Conservation (phyloP, 1,140 invertebrate species). For the Drosophila tristis region DNA sequence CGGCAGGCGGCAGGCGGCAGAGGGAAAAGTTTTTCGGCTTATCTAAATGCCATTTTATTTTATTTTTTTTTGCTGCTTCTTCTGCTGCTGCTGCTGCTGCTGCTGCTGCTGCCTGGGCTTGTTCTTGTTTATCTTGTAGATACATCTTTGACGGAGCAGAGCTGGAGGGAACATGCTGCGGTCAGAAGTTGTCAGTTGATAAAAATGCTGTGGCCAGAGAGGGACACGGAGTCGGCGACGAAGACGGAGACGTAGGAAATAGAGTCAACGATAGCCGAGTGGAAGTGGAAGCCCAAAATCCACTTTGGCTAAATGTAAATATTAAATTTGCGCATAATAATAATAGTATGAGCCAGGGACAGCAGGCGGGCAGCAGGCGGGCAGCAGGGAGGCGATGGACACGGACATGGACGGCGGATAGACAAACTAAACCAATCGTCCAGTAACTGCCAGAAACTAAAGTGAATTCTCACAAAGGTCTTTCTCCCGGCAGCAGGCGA, state of each 20-base stretch:
- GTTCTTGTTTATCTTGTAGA: conserved; percentile 40
- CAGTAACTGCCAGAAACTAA: conserved; percentile 42
- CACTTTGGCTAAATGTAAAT: conserved; percentile 78
- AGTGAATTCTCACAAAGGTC: conserved; percentile 42
- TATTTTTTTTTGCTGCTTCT: conserved; percentile 2
- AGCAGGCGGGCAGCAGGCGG: no score
- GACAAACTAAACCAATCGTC: conserved; percentile 47
- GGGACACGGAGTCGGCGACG: no score
- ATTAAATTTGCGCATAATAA: conserved; percentile 79
- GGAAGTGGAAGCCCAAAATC: conserved; percentile 48
- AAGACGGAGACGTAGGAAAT: background rate
- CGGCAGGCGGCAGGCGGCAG: background rate
- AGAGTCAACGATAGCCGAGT: conserved; percentile 49
- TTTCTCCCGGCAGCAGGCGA: no score
- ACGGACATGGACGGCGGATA: background rate
- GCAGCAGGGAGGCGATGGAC: background rate
- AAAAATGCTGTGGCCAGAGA: conserved; percentile 33
- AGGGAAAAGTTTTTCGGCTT: conserved; percentile 55
- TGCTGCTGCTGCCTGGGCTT: conserved; percentile 12
- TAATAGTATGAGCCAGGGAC: conserved; percentile 39
- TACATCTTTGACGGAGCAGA: conserved; percentile 17
- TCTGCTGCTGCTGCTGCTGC: conserved; percentile 36
- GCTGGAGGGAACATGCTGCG: conserved; percentile 27
- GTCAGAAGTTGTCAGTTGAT: conserved; percentile 55
- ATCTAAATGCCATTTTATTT: conserved; percentile 76